Evolutionary conservation across 2,113 vertebrate species (phyloP), one percentile per base, ranked within the genome.

Genomic region (Speoplatyrhinus poulsoni): DNA sequence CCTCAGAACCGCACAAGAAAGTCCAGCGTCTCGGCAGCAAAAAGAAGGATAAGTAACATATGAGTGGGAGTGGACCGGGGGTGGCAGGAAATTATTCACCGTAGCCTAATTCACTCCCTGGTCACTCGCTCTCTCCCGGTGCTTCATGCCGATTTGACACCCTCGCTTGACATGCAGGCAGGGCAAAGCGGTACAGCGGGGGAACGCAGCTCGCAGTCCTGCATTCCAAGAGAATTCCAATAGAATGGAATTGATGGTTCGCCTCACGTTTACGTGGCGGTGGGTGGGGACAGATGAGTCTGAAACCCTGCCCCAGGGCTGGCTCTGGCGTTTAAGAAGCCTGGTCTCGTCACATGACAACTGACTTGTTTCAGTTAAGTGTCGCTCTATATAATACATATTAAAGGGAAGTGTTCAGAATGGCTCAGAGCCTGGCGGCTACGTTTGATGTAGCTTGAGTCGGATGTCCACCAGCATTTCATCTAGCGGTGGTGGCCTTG

Each of bases 1-100:
- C 53, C 47, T 75, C 62, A 69, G 58, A 72, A 67, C 67, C 76
- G 72, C 72, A 53, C 63, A 65, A 59, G 57, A 19, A 65, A 63
- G 19, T 10, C 41, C 12, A 4, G 59, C n/a, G 76, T 77, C 53
- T 75, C 59, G 67, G 79, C 65, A 70, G 65, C 26, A 46, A 76
- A 83, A 72, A 48, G 72, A 73, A 79, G 4, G 67, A 85, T 80
- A 87, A 78, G 77, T 76, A 81, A 84, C 81, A 82, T 67, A 82
- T 82, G 83, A 81, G 85, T 84, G 77, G 82, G 82, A 46, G 12
- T 64, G 74, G 79, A 70, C 74, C 81, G 77, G 64, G 60, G 72
- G 81, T 60, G 81, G 74, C 70, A 77, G 65, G 46, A 73, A 76
- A 55, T 81, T 77, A 84, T 81, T 87, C 69, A 77, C 71, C 73